Evolutionary conservation across 1,140 invertebrate species (phyloP), one percentile per base, ranked within the genome.

Genomic region (Nixonia krombeini): DNA sequence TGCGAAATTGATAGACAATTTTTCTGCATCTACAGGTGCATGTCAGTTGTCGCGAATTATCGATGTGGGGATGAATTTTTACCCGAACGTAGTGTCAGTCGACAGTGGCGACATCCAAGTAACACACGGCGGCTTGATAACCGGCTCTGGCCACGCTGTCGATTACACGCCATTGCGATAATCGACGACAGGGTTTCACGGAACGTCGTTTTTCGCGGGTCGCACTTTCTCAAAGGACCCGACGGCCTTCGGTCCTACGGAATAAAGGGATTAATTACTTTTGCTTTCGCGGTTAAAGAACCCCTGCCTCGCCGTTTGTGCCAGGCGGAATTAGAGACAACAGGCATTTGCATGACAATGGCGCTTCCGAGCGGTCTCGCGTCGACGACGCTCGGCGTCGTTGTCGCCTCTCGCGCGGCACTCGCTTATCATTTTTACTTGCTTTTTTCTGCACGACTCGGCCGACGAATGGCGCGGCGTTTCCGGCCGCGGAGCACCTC

Each of bases 401-500:
- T 74, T 66, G 69, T 63, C 63, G 65, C 57, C 68, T 53, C 62
- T 47, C 38, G 42, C 47, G 42, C 69, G 52, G 47, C 52, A 56
- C 53, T 58, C 58, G 65, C 66, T 71, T 65, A 66, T 63, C 66
- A 55, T 56, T 64, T 64, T 47, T 26, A 28, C 33, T 59, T 31
- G 52, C 41, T 51, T 59, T 59, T 69, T 64, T 64, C 28, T 33
- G 44, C 37, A 7, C 37, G 47, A 63, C 49, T 23, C 29, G 46
- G 53, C n/a, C 53, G 56, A 52, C 56, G 38, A 58, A 62, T 29
- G 21, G 50, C 33, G 25, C 52, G 28, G 10, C 66, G 67, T 26
- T 78, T 74, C 75, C 74, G 70, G 46, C 53, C 50, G 46, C 62
- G 44, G 62, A 72, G 67, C 61, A 73, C 45, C 70, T 76, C 73